A percentile compares a stretch with the other conserved stretches of the same genome.
These are phyloP conservation scores for Percopsis omiscomaycus DNA, from an alignment of 2,797 vertebrate species.

Conservation along the genomic window DNA sequence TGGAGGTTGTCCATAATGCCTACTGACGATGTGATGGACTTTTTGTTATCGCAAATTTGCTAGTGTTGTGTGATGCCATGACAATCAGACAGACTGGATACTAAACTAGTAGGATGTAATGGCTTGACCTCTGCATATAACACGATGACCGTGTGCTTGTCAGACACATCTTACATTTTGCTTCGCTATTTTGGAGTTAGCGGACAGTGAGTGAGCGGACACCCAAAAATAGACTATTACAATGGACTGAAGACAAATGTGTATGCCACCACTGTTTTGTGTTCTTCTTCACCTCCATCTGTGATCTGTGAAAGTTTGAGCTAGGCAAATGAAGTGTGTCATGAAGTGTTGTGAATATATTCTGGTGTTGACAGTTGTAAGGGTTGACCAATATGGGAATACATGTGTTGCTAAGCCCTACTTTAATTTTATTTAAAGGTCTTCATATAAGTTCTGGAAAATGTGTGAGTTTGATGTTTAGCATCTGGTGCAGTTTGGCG, in stretches of 20 bases:
- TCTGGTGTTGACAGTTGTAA: neutral
- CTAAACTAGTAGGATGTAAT: neutral
- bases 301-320: neutral
- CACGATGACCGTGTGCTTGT: neutral
- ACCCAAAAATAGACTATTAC: neutral
- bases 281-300: neutral
- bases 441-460: neutral
- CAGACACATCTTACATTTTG: neutral
- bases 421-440: neutral
- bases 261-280: neutral
- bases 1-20: neutral
- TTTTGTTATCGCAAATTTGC: conserved; percentile 3
- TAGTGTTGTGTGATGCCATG: neutral
- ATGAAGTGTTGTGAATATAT: neutral
- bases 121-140: neutral
- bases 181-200: neutral
- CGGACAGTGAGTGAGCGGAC: neutral
- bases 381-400: neutral
- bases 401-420: neutral
- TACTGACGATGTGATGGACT: neutral
- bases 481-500: neutral
- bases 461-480: conserved; percentile 8
- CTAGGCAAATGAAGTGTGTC: neutral
- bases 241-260: neutral
- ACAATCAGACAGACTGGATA: neutral